A percentile compares a stretch with the other conserved stretches of the same genome.
phyloP scores from a whole-genome alignment of 1,140 invertebrate species.

The Rhysida immarginata region DNA sequence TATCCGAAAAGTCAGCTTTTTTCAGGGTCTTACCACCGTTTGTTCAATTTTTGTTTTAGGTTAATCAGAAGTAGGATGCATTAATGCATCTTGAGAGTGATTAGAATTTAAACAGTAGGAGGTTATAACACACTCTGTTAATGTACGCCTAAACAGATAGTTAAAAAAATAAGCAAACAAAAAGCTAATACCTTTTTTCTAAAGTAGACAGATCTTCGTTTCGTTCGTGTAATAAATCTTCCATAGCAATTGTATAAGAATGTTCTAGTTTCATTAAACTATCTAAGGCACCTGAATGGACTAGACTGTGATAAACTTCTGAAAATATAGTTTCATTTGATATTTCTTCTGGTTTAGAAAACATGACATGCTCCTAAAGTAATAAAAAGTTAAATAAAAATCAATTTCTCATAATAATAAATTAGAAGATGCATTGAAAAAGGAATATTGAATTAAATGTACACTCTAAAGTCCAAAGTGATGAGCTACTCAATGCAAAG shows the following conservation, averaged over 20 bases:
- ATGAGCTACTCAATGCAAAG: background rate
- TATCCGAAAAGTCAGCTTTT: too few relatives aligned
- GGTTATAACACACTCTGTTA: too few relatives aligned
- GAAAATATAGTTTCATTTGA: conserved; percentile 61
- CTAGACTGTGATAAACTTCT: conserved; percentile 60
- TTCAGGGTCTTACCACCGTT: too few relatives aligned
- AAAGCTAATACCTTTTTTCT: too few relatives aligned
- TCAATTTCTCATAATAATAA: conserved; percentile 3
- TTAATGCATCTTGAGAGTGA: too few relatives aligned
- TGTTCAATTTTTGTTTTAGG: too few relatives aligned
- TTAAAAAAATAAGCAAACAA: too few relatives aligned
- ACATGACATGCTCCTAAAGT: conserved; percentile 27
- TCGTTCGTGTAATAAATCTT: conserved; percentile 44
- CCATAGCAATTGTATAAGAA: conserved; percentile 53
- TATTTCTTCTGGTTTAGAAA: conserved; percentile 41
- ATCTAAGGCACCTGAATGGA: conserved; percentile 62
- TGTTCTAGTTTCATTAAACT: conserved; percentile 62
- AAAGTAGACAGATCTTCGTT: conserved; percentile 42
- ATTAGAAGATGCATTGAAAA: background rate
- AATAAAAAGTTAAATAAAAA: conserved; percentile 17
- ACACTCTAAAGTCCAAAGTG: background rate
- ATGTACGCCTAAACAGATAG: too few relatives aligned
- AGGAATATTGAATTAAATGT: background rate
- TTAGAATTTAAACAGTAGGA: too few relatives aligned
- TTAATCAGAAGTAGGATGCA: too few relatives aligned